Base-by-base conservation (phyloP, 2,113 vertebrate genomes). In the Baryphthengus martii region DNA sequence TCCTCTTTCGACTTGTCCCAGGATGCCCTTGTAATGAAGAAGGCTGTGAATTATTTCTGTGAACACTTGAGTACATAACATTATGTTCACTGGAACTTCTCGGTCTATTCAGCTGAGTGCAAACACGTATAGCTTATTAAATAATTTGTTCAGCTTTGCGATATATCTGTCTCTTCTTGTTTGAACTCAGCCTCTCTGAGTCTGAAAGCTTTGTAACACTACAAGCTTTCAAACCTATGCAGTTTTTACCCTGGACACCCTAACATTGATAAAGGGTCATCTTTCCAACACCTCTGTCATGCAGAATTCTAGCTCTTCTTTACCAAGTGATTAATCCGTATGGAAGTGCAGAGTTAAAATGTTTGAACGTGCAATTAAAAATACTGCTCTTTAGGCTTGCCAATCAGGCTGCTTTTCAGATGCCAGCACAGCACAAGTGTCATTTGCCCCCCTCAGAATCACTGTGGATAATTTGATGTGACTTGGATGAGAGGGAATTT, bases 341-440 rank as follows among this genome's bases (percentile, higher is more conserved):
- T 81, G 29, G 65, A 95, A 83, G 24, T 56, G 61, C 68, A 65
- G 74, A 84, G 63, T 84, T 95, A 89, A 94, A 85, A 72, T 53
- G 55, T 86, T 94, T 80, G 59, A 74, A 75, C 75, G 40, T 26
- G 68, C 33, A 90, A 85, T 75, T 93, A 83, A 53, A 84, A 56
- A 79, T 53, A n/a, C 37, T 45, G 90, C 39, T 93, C 76, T 96
- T 96, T 49, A 65, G 31, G 56, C 76, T 71, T 96, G 66, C 62
- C 71, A 86, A 13, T 95, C 66, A 91, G 81, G 79, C 77, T 88
- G 61, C 84, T 94, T 96, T 97, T 89, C 85, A 96, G 94, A 95
- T 88, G 75, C 77, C 95, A 66, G 93, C 91, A 83, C 52, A 77
- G 67, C 66, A 88, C 44, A 95, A 88, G 25, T 74, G 94, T 72